Conservation (phyloP, 2,113 vertebrate genomes). For the Gopherus evgoodei region DNA sequence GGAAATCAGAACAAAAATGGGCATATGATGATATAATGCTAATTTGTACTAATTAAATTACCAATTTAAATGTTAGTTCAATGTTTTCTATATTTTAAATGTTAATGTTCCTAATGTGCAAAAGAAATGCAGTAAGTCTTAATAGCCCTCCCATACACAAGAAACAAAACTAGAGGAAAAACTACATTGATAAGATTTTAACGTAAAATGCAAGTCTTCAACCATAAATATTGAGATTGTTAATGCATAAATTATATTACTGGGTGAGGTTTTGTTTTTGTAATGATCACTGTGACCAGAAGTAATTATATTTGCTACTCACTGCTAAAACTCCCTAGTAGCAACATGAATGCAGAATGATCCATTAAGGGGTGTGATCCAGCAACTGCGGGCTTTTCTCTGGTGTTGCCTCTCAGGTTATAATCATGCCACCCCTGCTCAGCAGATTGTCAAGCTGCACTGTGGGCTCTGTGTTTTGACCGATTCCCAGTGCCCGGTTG, state of each 20-base stretch:
- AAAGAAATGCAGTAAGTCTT: not conserved
- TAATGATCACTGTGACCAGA: not conserved
- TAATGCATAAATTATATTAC: not conserved
- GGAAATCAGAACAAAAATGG: not conserved
- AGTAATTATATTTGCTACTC: not conserved
- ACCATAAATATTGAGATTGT: not conserved
- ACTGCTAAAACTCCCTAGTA: not conserved
- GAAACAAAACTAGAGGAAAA: not conserved
- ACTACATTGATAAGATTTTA: not conserved
- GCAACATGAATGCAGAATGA: not conserved
- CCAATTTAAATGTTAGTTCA: not conserved
- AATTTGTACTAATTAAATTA: not conserved
- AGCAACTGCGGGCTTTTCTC: not conserved
- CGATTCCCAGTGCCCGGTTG: no score
- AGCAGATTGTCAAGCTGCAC: not conserved
- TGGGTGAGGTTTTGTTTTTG: not conserved
- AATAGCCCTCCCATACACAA: not conserved
- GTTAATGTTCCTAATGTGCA: not conserved
- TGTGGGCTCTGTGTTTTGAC: no score
- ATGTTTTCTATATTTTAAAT: not conserved
- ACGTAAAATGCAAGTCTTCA: not conserved
- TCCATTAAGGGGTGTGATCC: not conserved
- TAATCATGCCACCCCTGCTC: not conserved
- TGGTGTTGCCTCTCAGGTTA: not conserved
- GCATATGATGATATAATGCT: not conserved